Percentiles rank a stretch among this genome's conserved stretches.
Conservation (phyloP, 2,113 vertebrate genomes). For the Conger conger region DNA sequence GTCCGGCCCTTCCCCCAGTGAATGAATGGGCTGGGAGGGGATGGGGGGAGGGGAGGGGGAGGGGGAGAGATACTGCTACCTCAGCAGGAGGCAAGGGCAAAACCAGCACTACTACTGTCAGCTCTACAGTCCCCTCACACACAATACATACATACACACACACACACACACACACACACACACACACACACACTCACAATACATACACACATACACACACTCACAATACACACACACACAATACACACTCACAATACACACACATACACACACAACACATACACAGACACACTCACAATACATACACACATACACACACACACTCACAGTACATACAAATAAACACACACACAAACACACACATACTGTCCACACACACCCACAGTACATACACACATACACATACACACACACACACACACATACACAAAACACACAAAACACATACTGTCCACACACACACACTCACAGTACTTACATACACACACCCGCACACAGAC, state of each 20-base stretch:
- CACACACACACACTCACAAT: no score
- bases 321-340: neutral
- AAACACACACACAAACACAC: slow-evolving; percentile 25
- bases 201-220: no score
- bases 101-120: slow-evolving; percentile 6
- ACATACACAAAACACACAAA: neutral
- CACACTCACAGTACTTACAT: slow-evolving; percentile 14
- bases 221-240: neutral
- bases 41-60: no score
- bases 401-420: neutral
- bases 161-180: no score
- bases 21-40: neutral
- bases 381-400: slow-evolving; percentile 10
- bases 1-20: neutral
- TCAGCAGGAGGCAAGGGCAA: slow-evolving; percentile 48
- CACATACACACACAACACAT: slow-evolving; percentile 1
- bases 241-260: neutral
- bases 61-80: slow-evolving; percentile 40
- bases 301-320: neutral
- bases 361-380: slow-evolving; percentile 2
- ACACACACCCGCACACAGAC: neutral
- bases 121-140: neutral
- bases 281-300: no score
- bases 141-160: neutral
- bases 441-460: neutral